A percentile compares a stretch with the other conserved stretches of the same genome.
Conservation (phyloP, 2,113 vertebrate genomes). For the Rostratula benghalensis region DNA sequence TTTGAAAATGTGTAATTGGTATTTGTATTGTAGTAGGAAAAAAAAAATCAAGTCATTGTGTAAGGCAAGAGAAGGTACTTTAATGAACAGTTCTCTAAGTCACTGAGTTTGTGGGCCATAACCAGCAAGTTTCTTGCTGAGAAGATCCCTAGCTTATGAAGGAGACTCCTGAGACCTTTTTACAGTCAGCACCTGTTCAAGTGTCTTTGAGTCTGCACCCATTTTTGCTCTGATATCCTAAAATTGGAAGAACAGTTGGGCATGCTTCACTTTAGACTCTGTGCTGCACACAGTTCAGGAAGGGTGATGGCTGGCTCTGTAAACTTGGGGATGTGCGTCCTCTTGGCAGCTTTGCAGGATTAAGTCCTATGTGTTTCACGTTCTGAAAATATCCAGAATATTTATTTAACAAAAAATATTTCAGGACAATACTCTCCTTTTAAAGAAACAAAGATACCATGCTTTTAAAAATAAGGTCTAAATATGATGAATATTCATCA, state of each 20-base stretch:
- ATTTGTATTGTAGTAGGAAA: background rate
- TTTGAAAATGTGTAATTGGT: background rate
- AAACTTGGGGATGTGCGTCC: rapidly evolving
- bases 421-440: background rate
- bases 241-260: background rate
- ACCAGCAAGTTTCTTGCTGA: background rate
- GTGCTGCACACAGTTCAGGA: background rate
- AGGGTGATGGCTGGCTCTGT: background rate
- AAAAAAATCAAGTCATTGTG: background rate
- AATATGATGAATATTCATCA: background rate
- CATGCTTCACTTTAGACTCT: background rate
- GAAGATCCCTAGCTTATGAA: background rate
- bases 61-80: background rate
- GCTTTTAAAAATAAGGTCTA: background rate
- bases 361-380: background rate
- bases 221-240: background rate
- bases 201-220: background rate
- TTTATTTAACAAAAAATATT: background rate
- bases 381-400: background rate
- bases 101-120: background rate
- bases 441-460: background rate
- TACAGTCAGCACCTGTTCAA: background rate
- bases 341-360: background rate
- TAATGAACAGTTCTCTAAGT: background rate
- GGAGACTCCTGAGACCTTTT: background rate